Evolutionary conservation across 1,140 invertebrate genomes (phyloP), one percentile per base, ranked within the genome.

Genomic region (Drosophila asahinai): DNA sequence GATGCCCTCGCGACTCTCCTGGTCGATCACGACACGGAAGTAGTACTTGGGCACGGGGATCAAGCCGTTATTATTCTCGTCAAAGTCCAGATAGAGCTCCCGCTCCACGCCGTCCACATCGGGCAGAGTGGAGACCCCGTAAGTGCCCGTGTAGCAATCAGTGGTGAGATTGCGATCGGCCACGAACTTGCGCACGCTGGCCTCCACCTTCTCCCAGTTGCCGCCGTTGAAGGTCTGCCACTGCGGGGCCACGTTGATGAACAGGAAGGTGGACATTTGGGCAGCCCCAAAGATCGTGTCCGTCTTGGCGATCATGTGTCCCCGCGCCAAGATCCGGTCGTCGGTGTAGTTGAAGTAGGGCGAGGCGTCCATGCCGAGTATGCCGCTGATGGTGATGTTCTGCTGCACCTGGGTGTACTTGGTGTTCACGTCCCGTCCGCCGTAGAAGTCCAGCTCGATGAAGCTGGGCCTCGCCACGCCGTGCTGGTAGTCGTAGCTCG

Each of bases 221-320:
- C 94, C 95, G 19, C 93, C 94, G 70, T 96, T 96, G 64, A 96
- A 95, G 7, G 93, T 94, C 72, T 96, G 95, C 95, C 95, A 96
- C 76, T 93, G 95, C 0, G 95, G 95, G 0, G 94, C 95, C 22
- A 93, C 94, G 87, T 96, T 96, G 7, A 95, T 94, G 80, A 95
- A 96, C 60, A 94, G 94, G 80, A 95, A 96, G 0, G 95, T 95
- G 1, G 95, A 91, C 3, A 94, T 93, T 77, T 96, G 95, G 8
- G 94, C 94, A 2, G 94, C 91, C 0, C 94, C 95, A 73, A 94
- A 95, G 3, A 96, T 93, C 49, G 94, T 94, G 86, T 96, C 96
- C 33, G 93, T 94, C 77, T 96, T 96, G 5, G 96, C 95, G 0
- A 95, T 92, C 54, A 96, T 92, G 76, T 96, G 96, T 33, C 96